Evolutionary conservation across 2,113 vertebrate genomes (phyloP).

Genomic region (Rhinogobius similis): DNA sequence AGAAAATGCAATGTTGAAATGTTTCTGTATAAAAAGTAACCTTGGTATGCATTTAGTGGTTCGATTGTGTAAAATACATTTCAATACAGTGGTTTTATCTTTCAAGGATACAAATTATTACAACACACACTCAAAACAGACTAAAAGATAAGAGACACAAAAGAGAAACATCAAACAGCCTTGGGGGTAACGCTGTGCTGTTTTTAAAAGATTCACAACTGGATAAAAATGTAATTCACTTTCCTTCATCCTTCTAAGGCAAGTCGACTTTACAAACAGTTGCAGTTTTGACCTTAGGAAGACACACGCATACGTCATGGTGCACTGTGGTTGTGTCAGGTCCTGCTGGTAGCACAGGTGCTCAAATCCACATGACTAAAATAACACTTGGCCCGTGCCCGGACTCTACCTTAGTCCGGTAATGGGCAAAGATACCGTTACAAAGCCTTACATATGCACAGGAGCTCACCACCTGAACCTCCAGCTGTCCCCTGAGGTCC

Average conservation of each 20-base stretch:
- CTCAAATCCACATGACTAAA: constrained; percentile 39
- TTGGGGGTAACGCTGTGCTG: background rate
- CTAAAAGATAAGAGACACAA: constrained; percentile 1
- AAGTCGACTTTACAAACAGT: constrained; percentile 36
- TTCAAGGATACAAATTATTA: constrained; percentile 1
- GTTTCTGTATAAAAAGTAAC: background rate
- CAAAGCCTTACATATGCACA: constrained; percentile 33
- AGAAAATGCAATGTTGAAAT: background rate
- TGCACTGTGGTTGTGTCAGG: constrained; percentile 37
- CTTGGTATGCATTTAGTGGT: background rate
- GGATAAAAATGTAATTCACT: background rate
- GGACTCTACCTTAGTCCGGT: constrained; percentile 30
- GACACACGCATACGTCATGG: constrained; percentile 52
- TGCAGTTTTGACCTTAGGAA: constrained; percentile 49
- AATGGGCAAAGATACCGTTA: constrained; percentile 6
- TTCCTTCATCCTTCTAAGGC: background rate
- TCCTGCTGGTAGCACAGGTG: constrained; percentile 69
- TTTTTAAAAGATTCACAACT: background rate
- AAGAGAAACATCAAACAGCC: background rate
- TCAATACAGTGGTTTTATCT: background rate
- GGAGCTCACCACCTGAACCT: constrained; percentile 57
- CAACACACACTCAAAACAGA: background rate
- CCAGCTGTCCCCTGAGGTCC: constrained; percentile 63
- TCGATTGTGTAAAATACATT: background rate
- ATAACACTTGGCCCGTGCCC: constrained; percentile 41